phyloP scores from a whole-genome alignment of 2,113 vertebrate genomes.

The Montifringilla adamsi region DNA sequence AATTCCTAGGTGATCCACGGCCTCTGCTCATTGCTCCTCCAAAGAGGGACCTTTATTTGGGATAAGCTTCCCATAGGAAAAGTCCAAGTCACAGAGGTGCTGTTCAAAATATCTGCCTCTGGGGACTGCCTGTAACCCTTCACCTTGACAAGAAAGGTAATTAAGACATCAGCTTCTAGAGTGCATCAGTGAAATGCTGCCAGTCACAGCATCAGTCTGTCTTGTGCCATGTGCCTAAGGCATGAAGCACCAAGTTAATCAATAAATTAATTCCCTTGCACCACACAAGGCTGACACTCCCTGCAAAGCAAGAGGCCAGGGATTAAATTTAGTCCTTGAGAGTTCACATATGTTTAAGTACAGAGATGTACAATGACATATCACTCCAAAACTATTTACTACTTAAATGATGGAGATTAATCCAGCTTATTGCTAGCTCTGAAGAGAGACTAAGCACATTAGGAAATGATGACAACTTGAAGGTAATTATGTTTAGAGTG shows the following conservation, averaged over 20 bases:
- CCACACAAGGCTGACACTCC: not conserved
- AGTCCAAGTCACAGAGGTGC: not conserved
- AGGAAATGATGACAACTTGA: not conserved
- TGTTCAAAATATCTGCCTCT: not conserved
- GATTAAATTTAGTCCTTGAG: not conserved
- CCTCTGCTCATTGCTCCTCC: not conserved
- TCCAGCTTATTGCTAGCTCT: not conserved
- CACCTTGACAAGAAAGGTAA: not conserved
- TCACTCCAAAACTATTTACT: not conserved
- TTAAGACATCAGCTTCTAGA: not conserved
- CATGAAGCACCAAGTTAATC: not conserved
- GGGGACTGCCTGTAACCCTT: not conserved
- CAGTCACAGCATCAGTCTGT: not conserved
- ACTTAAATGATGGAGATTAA: not conserved
- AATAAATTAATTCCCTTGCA: not conserved
- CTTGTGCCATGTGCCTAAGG: not conserved
- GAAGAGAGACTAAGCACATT: not conserved
- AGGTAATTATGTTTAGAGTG: constrained; percentile 15
- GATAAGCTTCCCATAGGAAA: not conserved
- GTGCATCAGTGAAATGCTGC: not conserved
- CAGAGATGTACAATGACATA: not conserved
- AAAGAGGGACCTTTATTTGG: not conserved
- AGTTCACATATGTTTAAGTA: not conserved
- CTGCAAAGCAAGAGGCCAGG: not conserved
- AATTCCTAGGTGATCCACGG: not conserved